Percentiles rank a stretch among this genome's conserved stretches.
Evolutionary conservation across 1,140 invertebrate species (phyloP).

Genomic region (Drosophila rhopaloa): DNA sequence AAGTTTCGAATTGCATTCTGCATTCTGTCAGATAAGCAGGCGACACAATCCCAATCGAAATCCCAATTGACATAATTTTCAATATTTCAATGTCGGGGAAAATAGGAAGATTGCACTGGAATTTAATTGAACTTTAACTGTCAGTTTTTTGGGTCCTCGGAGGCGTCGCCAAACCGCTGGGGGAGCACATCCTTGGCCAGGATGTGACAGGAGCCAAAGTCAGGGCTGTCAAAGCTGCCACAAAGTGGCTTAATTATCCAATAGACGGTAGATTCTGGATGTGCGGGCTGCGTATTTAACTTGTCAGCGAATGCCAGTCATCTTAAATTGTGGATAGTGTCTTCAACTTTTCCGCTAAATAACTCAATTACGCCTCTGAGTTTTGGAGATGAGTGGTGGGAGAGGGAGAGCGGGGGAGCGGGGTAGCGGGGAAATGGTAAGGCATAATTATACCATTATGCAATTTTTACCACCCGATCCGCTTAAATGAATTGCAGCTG

Average conservation of each 20-base stretch:
- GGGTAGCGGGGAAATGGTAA: not conserved
- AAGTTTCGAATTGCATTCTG: slow-evolving; percentile 77
- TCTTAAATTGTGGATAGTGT: slow-evolving; percentile 59
- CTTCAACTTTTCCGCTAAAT: slow-evolving; percentile 63
- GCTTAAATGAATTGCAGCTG: slow-evolving; percentile 70
- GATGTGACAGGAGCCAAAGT: slow-evolving; percentile 73
- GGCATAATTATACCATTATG: slow-evolving; percentile 69
- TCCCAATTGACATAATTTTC: slow-evolving; percentile 63
- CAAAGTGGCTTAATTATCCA: slow-evolving; percentile 82
- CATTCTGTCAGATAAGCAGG: slow-evolving; percentile 63
- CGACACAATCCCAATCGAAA: slow-evolving; percentile 44
- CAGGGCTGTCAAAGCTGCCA: slow-evolving; percentile 76
- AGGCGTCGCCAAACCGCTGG: not conserved
- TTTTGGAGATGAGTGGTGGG: not conserved
- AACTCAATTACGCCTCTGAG: slow-evolving; percentile 60
- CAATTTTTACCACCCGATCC: slow-evolving; percentile 40
- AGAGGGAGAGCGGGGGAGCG: not conserved
- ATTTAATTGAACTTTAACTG: slow-evolving; percentile 81
- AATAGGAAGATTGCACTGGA: slow-evolving; percentile 42
- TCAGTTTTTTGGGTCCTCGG: slow-evolving; percentile 20
- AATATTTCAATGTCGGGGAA: slow-evolving; percentile 55
- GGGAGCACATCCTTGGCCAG: slow-evolving; percentile 7
- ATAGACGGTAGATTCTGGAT: slow-evolving; percentile 64
- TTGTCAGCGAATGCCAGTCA: slow-evolving; percentile 74
- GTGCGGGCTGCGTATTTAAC: slow-evolving; percentile 48